Evolutionary conservation across 2,113 vertebrate genomes (phyloP), one percentile per base, ranked within the genome.

Genomic region (Macquaria ambigua): DNA sequence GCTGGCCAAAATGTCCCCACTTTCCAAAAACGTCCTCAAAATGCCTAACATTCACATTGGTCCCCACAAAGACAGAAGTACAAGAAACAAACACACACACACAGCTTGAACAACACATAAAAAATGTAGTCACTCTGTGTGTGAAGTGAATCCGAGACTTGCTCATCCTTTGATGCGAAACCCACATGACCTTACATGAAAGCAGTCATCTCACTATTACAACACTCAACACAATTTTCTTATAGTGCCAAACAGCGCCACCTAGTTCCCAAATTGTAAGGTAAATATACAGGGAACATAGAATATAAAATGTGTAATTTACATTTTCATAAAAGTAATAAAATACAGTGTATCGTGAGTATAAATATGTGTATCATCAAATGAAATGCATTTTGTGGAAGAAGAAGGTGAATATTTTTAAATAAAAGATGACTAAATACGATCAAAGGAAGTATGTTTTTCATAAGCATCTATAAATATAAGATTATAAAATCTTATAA

Each of bases 81-180:
- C 15, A 34, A 20, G 7, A 25, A 75, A 2, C 0, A 34, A 10
- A 58, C 37, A 16, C 12, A 1, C 48, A 59, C 28, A 71, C 55
- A 58, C 37, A 81, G 78, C 61, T 34, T 7, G 20, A 69, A 46
- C 28, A 20, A 20, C 28, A 8, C 4, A n/a, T 62, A 63, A 72
- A 74, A 85, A 69, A 82, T 52, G 31, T 4, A 61, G 71, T 48
- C 3, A 14, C 23, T 67, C 1, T 6, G 37, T 39, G 71, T 86
- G 31, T 85, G 72, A 80, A 71, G 78, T 82, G 43, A 52, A 15
- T 74, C 84, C 83, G 70, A 74, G 39, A 64, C 6, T 4, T 43
- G 58, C 53, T 69, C 14, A 14, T 20, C 0, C 37, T 75, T 73
- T 75, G 75, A 80, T 69, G 53, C 52, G 23, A 83, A 71, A 41